Evolutionary conservation across 2,888 invertebrate species (phyloP).

Genomic region (Zeuzera pyrina): DNA sequence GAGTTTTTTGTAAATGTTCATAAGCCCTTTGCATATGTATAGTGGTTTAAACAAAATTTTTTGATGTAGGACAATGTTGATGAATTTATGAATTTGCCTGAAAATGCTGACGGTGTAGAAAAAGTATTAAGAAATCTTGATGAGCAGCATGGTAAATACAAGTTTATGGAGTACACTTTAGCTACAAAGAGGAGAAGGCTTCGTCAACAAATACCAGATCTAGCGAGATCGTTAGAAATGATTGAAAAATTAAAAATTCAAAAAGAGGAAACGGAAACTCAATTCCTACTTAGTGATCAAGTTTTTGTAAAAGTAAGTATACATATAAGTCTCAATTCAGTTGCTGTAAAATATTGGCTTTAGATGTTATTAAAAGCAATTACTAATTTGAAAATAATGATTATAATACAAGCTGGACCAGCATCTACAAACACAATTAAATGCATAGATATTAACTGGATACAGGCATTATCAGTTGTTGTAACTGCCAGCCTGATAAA

Average conservation of each 20-base stretch:
- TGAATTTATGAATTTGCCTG: conserved; percentile 87
- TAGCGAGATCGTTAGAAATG: conserved; percentile 92
- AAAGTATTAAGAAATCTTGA: conserved; percentile 89
- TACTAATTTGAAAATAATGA: not conserved
- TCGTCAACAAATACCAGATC: conserved; percentile 94
- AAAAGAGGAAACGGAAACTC: conserved; percentile 86
- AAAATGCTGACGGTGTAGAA: conserved; percentile 87
- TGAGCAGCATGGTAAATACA: conserved; percentile 96
- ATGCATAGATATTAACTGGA: no score
- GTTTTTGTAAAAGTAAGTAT: conserved; percentile 79
- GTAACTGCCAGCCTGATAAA: no score
- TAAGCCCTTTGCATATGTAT: no score
- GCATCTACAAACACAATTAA: no score
- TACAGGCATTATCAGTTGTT: no score
- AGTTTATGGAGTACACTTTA: conserved; percentile 96
- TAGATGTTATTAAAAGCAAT: not conserved
- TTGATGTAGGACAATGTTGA: conserved; percentile 92
- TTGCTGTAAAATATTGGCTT: not conserved
- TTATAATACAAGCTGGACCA: not conserved
- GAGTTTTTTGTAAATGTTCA: no score
- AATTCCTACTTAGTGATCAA: conserved; percentile 94
- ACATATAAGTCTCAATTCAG: not conserved
- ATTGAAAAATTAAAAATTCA: conserved; percentile 89
- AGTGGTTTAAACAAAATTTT: conserved; percentile 8
- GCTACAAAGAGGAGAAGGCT: conserved; percentile 88